These are phyloP conservation scores for Tapirus indicus DNA, from an alignment of 2,797 vertebrate genomes.

Conservation along the genomic window DNA sequence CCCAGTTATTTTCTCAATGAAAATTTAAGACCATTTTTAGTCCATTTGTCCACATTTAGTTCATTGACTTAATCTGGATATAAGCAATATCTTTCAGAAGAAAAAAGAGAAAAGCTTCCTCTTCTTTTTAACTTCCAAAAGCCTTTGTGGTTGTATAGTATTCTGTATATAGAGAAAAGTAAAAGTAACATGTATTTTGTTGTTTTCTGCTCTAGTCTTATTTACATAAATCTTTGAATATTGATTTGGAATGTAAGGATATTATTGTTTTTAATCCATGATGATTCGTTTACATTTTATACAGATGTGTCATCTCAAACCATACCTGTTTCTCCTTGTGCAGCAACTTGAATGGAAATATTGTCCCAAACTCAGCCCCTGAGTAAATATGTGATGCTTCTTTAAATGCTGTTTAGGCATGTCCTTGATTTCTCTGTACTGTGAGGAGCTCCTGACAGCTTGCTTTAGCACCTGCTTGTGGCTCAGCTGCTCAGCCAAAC, in stretches of 20 bases:
- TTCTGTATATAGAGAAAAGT: background rate
- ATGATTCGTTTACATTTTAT: background rate
- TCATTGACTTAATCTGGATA: background rate
- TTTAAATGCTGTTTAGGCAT: background rate
- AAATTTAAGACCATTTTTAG: background rate
- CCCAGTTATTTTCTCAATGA: background rate
- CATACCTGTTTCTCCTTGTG: background rate
- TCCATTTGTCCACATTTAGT: background rate
- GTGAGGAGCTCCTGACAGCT: background rate
- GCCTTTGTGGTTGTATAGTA: background rate
- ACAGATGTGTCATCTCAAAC: background rate
- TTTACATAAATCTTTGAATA: background rate
- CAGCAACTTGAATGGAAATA: background rate
- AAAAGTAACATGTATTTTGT: background rate
- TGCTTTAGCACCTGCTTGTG: background rate
- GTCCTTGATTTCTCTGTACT: background rate
- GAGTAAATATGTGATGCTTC: background rate
- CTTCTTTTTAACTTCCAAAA: background rate
- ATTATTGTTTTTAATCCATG: background rate
- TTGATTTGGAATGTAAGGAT: background rate
- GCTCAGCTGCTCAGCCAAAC: background rate
- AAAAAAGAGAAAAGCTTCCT: background rate
- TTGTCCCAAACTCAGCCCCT: background rate
- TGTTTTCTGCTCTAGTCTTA: background rate
- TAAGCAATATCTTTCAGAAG: background rate